Conservation (phyloP, 2,888 invertebrate species). For the Hesperia comma region DNA sequence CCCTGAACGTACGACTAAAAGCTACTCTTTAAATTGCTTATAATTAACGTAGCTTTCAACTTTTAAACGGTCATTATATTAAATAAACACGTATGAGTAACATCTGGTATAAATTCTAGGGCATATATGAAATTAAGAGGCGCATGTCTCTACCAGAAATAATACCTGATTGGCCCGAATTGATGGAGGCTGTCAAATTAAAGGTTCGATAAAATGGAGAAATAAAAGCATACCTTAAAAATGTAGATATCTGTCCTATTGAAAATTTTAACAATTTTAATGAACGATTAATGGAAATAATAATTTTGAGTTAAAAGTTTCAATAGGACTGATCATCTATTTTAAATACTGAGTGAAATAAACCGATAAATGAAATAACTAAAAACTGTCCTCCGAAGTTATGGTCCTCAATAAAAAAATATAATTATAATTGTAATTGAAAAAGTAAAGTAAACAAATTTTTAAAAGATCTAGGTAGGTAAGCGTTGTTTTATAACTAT, state of each 20-base stretch:
- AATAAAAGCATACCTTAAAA: constrained; percentile 64
- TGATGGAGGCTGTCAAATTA: constrained; percentile 86
- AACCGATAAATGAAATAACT: constrained; percentile 63
- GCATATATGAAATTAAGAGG: constrained; percentile 87
- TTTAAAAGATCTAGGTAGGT: not conserved
- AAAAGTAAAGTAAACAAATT: not conserved
- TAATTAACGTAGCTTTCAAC: constrained; percentile 47
- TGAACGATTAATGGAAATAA: not conserved
- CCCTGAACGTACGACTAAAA: constrained; percentile 30
- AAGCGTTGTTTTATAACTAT: constrained; percentile 4
- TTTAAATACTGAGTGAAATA: constrained; percentile 72
- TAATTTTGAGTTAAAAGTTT: constrained; percentile 43
- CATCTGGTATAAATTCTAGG: constrained; percentile 83
- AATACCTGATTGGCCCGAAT: constrained; percentile 91
- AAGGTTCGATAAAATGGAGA: constrained; percentile 86
- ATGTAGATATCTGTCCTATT: constrained; percentile 56
- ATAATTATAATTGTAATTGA: not conserved
- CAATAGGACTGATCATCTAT: constrained; percentile 60
- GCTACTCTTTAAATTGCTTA: constrained; percentile 38
- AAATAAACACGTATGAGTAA: constrained; percentile 50
- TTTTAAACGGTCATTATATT: constrained; percentile 13
- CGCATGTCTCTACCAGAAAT: constrained; percentile 88
- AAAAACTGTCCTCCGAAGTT: constrained; percentile 57
- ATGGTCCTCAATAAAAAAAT: constrained; percentile 49
- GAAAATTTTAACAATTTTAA: constrained; percentile 45